Evolutionary conservation across 2,113 vertebrate genomes (phyloP), one percentile per base, ranked within the genome.

Genomic region (Peromyscus maniculatus): DNA sequence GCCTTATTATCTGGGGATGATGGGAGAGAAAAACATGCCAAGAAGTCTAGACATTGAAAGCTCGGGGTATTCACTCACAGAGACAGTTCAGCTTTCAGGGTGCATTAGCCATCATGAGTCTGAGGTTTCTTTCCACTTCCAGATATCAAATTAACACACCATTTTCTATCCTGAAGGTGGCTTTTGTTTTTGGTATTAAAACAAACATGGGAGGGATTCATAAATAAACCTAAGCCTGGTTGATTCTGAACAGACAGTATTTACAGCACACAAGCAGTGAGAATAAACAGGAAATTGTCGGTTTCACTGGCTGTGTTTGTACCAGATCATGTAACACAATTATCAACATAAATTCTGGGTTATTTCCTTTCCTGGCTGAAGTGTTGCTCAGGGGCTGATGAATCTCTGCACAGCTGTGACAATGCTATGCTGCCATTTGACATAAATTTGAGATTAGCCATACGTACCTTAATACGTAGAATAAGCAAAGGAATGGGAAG

Each of bases 181-280:
- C 57, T 97, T 96, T 95, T 89, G 55, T 24, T 97, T 96, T 95
- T 89, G 59, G 94, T 69, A 89, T 95, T 36, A 95, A 71, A 36
- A 69, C 62, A 71, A 91, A 93, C 80, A 10, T 91, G 2, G 36
- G 78, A 46, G 4, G 26, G n/a, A 95, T 24, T 75, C 43, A 74
- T 80, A 94, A 87, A 89, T 90, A 9, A 59, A 16, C 3, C 21
- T 91, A 9, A 59, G 16, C 4, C 21, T 89, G 17, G 28, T 11
- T 83, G 26, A 90, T 57, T 84, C 88, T 89, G 74, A 84, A 94
- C 16, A 75, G 33, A 96, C 74, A 90, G 16, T 13, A 92, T 69
- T 89, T 98, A 78, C 36, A 94, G 46, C 19, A 96, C 57, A 49
- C 59, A 46, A 8, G 13, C 82, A 75, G 39, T 83, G 64, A 93